Percentiles rank a stretch among this genome's conserved stretches.
Conservation (phyloP, 2,797 vertebrate species). For the Chrosomus eos region DNA sequence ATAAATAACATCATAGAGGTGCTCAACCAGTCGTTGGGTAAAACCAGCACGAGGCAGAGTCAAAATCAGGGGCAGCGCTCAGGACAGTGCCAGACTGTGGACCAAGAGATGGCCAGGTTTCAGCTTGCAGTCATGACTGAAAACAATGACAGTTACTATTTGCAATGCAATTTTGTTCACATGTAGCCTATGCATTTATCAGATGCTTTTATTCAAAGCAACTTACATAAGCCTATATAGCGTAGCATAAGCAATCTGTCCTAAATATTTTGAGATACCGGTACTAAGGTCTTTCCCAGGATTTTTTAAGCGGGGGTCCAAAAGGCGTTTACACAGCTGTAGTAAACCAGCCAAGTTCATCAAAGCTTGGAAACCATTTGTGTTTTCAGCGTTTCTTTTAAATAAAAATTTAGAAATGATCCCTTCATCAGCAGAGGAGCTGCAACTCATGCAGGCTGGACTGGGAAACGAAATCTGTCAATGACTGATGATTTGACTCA, state of each 20-base stretch:
- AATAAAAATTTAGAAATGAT: not conserved
- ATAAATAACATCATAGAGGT: not conserved
- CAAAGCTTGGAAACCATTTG: not conserved
- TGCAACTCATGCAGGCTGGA: not conserved
- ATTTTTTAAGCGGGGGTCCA: not conserved
- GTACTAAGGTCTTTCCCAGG: not conserved
- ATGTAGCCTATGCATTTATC: too few relatives aligned
- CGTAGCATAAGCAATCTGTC: not conserved
- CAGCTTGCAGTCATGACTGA: not conserved
- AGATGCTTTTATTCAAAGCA: too few relatives aligned
- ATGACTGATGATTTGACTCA: not conserved
- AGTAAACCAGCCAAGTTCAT: not conserved
- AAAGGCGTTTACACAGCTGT: not conserved
- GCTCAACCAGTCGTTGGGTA: not conserved
- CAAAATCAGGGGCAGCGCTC: not conserved
- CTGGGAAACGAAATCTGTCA: not conserved
- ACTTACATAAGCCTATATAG: too few relatives aligned
- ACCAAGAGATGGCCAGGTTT: not conserved
- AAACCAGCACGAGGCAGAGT: not conserved
- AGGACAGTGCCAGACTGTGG: not conserved
- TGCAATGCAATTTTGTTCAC: not conserved
- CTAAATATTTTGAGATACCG: too few relatives aligned
- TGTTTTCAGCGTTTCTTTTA: slow-evolving; percentile 10
- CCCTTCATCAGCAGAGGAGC: not conserved
- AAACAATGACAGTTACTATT: not conserved